These are phyloP conservation scores for Agrotis clavis DNA, from an alignment of 2,888 invertebrate species.

Conservation along the genomic window DNA sequence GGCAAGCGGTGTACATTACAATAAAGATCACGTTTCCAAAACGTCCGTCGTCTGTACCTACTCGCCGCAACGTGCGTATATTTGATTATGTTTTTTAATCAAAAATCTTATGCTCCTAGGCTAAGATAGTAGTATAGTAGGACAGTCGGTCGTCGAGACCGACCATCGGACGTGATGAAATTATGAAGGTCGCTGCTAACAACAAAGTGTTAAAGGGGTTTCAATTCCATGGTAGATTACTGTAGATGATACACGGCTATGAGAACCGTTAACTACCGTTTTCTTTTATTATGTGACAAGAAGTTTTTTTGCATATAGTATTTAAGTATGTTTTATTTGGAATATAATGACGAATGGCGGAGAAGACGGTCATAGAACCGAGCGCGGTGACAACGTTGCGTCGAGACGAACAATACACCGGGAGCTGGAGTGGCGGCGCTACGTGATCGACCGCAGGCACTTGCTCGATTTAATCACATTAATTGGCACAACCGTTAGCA, in stretches of 20 bases:
- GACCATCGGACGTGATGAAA: conserved; percentile 56
- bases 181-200: conserved; percentile 57
- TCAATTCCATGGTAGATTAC: conserved; percentile 56
- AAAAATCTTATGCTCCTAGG: conserved; percentile 44
- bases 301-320: conserved; percentile 51
- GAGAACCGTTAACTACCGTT: conserved; percentile 55
- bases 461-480: conserved; percentile 87
- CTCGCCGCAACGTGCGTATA: conserved; percentile 48
- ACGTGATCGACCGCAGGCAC: conserved; percentile 85
- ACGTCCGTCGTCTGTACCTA: conserved; percentile 13
- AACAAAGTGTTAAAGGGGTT: conserved; percentile 53
- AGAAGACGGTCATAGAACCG: conserved; percentile 46
- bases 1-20: conserved; percentile 9
- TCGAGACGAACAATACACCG: conserved; percentile 72
- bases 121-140: conserved; percentile 54
- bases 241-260: conserved; percentile 51
- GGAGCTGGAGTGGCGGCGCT: conserved; percentile 63
- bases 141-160: conserved; percentile 55
- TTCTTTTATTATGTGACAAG: conserved; percentile 48
- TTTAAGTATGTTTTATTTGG: conserved; percentile 47
- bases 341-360: conserved; percentile 38
- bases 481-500: conserved; percentile 89
- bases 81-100: conserved; percentile 54
- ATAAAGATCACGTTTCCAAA: conserved; percentile 18
- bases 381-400: conserved; percentile 68